phyloP scores from a whole-genome alignment of 1,140 invertebrate genomes.

The Zaprionus tsacasi region DNA sequence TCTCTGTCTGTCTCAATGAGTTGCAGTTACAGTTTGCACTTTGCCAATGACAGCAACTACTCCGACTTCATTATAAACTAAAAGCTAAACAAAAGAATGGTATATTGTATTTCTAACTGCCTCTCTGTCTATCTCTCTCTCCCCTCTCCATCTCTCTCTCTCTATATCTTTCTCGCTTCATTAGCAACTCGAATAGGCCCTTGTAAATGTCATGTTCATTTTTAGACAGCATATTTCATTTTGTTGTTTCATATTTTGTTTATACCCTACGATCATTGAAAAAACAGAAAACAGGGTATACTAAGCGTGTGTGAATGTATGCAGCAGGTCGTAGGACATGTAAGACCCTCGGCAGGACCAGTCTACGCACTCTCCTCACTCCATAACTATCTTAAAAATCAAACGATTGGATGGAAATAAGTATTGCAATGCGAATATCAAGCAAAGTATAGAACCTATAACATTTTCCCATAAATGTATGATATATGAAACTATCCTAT shows the following conservation, averaged over 20 bases:
- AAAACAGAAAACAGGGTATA: too few relatives aligned
- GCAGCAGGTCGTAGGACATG: too few relatives aligned
- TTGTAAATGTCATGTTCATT: conserved; percentile 66
- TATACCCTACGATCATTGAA: too few relatives aligned
- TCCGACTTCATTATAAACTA: conserved; percentile 4
- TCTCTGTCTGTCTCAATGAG: background rate
- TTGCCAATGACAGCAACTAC: conserved; percentile 31
- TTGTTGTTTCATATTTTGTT: conserved; percentile 42
- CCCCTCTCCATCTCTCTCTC: background rate
- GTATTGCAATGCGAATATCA: too few relatives aligned
- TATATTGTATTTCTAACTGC: background rate
- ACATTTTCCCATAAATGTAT: too few relatives aligned
- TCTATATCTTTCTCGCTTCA: conserved; percentile 32
- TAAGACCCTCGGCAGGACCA: too few relatives aligned
- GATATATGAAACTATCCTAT: too few relatives aligned
- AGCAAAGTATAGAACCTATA: too few relatives aligned
- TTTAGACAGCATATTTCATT: conserved; percentile 59
- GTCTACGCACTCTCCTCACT: too few relatives aligned
- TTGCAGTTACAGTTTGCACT: conserved; percentile 21
- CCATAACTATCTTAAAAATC: too few relatives aligned
- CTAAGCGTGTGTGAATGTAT: too few relatives aligned
- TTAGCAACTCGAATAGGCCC: conserved; percentile 46
- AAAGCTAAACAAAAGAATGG: conserved; percentile 26
- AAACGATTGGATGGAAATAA: too few relatives aligned
- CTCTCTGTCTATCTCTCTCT: background rate